phyloP scores from a whole-genome alignment of 2,888 invertebrate species.

The Biston stratarius region DNA sequence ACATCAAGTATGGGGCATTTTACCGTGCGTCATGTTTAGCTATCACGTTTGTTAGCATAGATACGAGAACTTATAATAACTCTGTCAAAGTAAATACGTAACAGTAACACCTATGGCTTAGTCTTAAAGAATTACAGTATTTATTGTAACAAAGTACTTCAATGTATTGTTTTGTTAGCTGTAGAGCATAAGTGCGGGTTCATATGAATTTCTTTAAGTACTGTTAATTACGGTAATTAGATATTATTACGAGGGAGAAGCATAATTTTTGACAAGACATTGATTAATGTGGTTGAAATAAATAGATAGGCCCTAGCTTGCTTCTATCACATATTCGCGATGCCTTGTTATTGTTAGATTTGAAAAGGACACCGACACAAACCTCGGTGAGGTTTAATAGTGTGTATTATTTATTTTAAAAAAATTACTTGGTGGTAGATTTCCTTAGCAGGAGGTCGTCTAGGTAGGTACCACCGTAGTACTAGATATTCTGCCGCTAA shows the following conservation, averaged over 20 bases:
- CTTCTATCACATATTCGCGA: too few species aligned
- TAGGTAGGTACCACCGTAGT: too few species aligned
- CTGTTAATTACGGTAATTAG: not conserved
- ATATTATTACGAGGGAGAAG: not conserved
- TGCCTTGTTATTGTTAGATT: too few species aligned
- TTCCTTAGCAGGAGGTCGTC: too few species aligned
- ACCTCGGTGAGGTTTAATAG: too few species aligned
- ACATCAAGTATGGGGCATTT: conserved; percentile 31
- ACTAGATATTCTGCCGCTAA: too few species aligned
- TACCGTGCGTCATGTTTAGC: conserved; percentile 19
- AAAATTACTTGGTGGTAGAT: too few species aligned
- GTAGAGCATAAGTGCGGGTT: conserved; percentile 7
- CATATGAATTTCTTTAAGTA: conserved; percentile 1
- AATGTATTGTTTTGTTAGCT: conserved; percentile 3
- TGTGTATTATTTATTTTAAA: too few species aligned
- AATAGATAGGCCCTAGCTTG: too few species aligned
- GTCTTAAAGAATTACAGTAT: too few species aligned
- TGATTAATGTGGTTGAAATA: too few species aligned
- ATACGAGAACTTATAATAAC: not conserved
- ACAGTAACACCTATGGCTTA: not conserved
- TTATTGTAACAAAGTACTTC: conserved; percentile 10
- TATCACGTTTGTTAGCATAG: conserved; percentile 8
- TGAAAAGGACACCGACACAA: too few species aligned
- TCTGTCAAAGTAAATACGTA: not conserved
- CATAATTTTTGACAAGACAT: not conserved